Conservation (phyloP, 2,797 vertebrate species). For the Salmo trutta region DNA sequence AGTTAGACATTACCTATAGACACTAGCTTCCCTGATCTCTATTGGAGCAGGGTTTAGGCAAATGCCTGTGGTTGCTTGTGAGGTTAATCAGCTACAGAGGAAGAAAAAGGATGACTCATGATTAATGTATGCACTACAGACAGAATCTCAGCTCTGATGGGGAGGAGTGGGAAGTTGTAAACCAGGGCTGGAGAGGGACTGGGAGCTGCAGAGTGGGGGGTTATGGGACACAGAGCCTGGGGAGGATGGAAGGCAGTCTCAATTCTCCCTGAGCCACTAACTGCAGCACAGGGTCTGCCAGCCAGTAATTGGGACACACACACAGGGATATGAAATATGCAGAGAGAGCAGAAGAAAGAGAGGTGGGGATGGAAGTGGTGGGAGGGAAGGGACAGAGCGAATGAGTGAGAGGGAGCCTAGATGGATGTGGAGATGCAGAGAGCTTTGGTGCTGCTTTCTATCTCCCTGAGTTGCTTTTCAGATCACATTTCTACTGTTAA, state of each 20-base stretch:
- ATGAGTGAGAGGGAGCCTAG: not conserved
- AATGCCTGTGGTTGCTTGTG: constrained; percentile 16
- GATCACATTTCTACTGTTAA: not conserved
- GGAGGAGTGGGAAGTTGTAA: not conserved
- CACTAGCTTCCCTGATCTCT: too few relatives aligned
- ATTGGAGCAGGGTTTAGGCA: too few relatives aligned
- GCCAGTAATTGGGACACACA: constrained; percentile 6
- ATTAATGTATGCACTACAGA: constrained; percentile 30
- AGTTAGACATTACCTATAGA: too few relatives aligned
- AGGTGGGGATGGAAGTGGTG: not conserved
- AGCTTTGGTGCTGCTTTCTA: too few relatives aligned
- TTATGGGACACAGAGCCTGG: not conserved
- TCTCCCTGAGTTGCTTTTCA: not conserved
- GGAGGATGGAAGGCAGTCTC: not conserved
- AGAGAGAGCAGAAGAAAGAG: not conserved
- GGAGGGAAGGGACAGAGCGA: not conserved
- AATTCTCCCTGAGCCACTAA: not conserved
- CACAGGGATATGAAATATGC: constrained; percentile 15
- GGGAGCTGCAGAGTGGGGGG: not conserved
- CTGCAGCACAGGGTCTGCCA: not conserved
- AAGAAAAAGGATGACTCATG: constrained; percentile 14
- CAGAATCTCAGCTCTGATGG: not conserved
- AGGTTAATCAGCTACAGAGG: constrained; percentile 29
- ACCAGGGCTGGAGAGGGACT: not conserved
- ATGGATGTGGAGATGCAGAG: too few relatives aligned